Evolutionary conservation across 2,797 vertebrate genomes (phyloP), one percentile per base, ranked within the genome.

Genomic region (Ctenopoma multispine): DNA sequence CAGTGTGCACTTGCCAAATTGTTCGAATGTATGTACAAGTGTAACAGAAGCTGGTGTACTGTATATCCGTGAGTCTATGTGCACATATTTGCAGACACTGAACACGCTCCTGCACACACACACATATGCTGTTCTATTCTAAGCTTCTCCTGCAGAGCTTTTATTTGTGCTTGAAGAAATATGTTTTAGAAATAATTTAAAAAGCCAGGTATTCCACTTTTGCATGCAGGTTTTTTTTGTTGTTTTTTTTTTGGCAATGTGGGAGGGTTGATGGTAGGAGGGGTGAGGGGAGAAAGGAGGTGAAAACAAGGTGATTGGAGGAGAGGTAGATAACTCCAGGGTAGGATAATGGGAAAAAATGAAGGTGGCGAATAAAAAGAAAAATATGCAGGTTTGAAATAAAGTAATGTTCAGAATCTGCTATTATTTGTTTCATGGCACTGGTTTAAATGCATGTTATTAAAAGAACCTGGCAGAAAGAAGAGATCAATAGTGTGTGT

Each of bases 291-390:
- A 41, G 56, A 60, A 55, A 54, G 31, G 51, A 51, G 50, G 69
- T 41, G 47, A 51, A 64, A 73, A 63, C 17, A 10, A 65, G 29
- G 63, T 36, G 69, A 79, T 69, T 67, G 44, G 75, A 62, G 49
- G 47, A 59, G 82, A 74, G 71, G 63, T 60, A 68, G 24, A 77
- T 68, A 51, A 70, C 80, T 69, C 75, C 5, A 12, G 80, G 81
- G 62, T 63, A 58, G 79, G 82, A 86, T 83, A 86, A 87, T 87
- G 84, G 80, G 29, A 31, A 82, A 84, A 79, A 79, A 84, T 75
- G 81, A 66, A 81, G 77, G 54, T 48, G 69, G 62, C 2, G 14
- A 24, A 44, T 31, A 63, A 63, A 73, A 63, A 61, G 75, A 68
- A 72, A 60, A 69, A 80, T 74, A 54, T 17, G 27, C 20, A 59